phyloP scores from a whole-genome alignment of 2,797 vertebrate genomes.

The Buphagus erythrorhynchus region DNA sequence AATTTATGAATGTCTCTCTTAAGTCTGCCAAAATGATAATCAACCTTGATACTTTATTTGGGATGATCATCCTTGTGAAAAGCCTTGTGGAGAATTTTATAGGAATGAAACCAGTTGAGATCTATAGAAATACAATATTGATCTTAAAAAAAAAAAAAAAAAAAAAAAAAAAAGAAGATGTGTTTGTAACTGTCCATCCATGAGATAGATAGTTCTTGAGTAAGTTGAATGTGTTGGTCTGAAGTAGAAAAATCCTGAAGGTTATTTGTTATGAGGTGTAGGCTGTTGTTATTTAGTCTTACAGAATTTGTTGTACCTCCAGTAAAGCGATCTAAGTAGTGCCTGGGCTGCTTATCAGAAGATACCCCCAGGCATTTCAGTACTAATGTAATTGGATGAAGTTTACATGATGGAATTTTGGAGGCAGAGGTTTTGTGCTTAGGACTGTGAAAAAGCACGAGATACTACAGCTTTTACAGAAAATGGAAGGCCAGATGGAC shows the following conservation, averaged over 20 bases:
- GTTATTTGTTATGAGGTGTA: background rate
- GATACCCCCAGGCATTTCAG: background rate
- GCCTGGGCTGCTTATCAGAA: background rate
- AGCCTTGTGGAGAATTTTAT: background rate
- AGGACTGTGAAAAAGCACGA: background rate
- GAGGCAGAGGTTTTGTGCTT: background rate
- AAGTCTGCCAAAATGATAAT: background rate
- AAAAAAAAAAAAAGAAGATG: too few species aligned
- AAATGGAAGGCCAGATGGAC: slow-evolving; percentile 45
- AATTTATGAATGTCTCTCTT: background rate
- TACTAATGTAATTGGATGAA: background rate
- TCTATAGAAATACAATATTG: background rate
- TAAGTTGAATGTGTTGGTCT: background rate
- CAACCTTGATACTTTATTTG: background rate
- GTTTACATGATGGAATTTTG: background rate
- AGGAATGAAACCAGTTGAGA: background rate
- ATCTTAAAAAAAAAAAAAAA: background rate
- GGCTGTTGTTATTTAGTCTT: background rate
- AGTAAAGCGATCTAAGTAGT: background rate
- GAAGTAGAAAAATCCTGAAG: background rate
- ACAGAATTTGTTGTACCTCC: background rate
- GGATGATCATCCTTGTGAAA: background rate
- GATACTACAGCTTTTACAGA: slow-evolving; percentile 9
- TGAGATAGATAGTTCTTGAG: background rate
- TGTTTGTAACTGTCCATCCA: background rate